Evolutionary conservation across 2,888 invertebrate species (phyloP), one percentile per base, ranked within the genome.

Genomic region (Phortica okadai): DNA sequence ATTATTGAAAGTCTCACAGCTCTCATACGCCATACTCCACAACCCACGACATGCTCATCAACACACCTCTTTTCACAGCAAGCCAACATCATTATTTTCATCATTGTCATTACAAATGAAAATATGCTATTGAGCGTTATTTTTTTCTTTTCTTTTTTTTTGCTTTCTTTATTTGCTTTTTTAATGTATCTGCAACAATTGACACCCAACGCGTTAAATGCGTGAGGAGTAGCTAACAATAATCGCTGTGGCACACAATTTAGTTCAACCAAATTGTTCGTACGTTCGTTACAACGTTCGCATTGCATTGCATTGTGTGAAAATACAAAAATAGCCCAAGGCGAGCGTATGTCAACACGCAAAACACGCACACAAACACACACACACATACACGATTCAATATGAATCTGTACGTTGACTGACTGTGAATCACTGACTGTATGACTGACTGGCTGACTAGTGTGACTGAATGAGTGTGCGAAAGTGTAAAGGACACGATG

Each of bases 171-270:
- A 33, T 14, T 74, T 76, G 33, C 54, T 42, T 33, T 50, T 50
- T 50, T 50, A 50, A 84, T 86, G 86, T 88, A 83, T 82, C 84
- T 85, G 88, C 86, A 77, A 86, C 88, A 86, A 88, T 88, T 84
- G 84, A 86, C 88, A 85, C 85, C 87, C 85, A 78, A 80, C 83
- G 82, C 84, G 85, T 83, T 85, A 86, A 83, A 80, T 81, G 80
- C 81, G 33, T 56, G 70, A 72, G 70, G 70, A 56, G 70, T 70
- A 72, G 25, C 56, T 67, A n/a, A 10, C 67, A 67, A 50, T 67
- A 67, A 67, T 67, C 42, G 67, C 67, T 16, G 16, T 6, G n/a
- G 42, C 16, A 67, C 16, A 67, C 67, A 44, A 41, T 44, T 42
- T 44, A 67, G 33, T 33, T 33, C 33, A 33, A 33, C 3, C 33